Evolutionary conservation across 2,888 invertebrate species (phyloP).

Genomic region (Euzophera pinguis): DNA sequence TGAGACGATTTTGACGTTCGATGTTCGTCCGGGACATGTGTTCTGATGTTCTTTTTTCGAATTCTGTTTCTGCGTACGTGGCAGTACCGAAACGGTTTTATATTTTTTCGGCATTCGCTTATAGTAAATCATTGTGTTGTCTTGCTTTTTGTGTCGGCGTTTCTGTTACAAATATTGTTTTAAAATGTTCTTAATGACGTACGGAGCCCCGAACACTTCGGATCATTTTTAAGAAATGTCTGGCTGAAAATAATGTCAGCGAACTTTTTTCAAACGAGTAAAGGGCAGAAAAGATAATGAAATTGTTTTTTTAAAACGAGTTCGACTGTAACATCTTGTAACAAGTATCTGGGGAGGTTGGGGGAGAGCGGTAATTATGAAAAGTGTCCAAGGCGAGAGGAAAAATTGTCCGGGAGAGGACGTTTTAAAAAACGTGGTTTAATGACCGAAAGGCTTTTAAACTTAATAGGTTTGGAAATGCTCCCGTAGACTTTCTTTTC

Average conservation of each 20-base stretch:
- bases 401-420: conserved; percentile 60
- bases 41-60: conserved; percentile 35
- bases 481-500: conserved; percentile 27
- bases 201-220: conserved; percentile 37
- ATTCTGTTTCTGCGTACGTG: conserved; percentile 14
- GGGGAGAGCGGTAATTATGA: conserved; percentile 69
- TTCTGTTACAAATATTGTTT: conserved; percentile 54
- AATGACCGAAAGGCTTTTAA: conserved; percentile 73
- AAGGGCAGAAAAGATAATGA: conserved; percentile 34
- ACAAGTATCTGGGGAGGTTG: conserved; percentile 41
- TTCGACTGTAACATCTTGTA: conserved; percentile 69
- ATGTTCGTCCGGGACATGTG: conserved; percentile 60
- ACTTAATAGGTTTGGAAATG: conserved; percentile 73
- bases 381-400: conserved; percentile 69
- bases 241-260: conserved; percentile 22
- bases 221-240: conserved; percentile 23
- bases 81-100: conserved; percentile 26
- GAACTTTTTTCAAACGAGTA: conserved; percentile 16
- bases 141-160: conserved; percentile 50
- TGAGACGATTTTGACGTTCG: conserved; percentile 76
- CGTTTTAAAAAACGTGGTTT: conserved; percentile 71
- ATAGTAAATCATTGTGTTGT: conserved; percentile 66
- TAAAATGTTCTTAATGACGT: conserved; percentile 61
- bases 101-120: conserved; percentile 34
- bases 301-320: conserved; percentile 47